Evolutionary conservation across 2,797 vertebrate genomes (phyloP), one percentile per base, ranked within the genome.

Genomic region (Macroramphosus scolopax): DNA sequence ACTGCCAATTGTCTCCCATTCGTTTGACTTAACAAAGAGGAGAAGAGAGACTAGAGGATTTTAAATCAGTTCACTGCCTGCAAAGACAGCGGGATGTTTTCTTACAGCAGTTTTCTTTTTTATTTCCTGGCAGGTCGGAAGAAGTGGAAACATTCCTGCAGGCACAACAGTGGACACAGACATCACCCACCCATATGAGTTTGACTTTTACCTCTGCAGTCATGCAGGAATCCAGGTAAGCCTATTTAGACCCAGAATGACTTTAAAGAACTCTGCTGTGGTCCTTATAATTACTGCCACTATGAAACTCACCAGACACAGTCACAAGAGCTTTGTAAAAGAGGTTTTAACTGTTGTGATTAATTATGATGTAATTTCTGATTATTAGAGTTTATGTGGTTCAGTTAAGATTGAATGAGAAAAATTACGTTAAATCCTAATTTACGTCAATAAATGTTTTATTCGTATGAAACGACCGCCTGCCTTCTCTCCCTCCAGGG

Each of bases 161-260:
- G 96, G 96, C 63, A 98, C 96, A 55, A 98, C 95, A 1, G 96
- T 98, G 65, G 96, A 98, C 80, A 98, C 95, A 0, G 95, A 98
- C 77, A 98, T 98, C 62, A 98, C 96, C 2, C 96, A 98, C 62
- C 96, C 96, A 0, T 97, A 95, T 8, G 95, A 98, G 83, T 98
- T 98, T 80, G 96, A 98, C 88, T 98, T 98, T 92, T 98, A 98
- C 89, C 96, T 98, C 86, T 98, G 96, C 89, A 98, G 96, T 75
- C 96, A 98, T 51, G 95, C 95, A 80, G 96, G 96, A 77, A 98
- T 98, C 91, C 96, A 98, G 94, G 96, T 96, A 77, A 11, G 5
- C n/a, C 1, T 14, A 14, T 20, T 12, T 5, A 4, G 3, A 15
- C n/a, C n/a, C n/a, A n/a, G n/a, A n/a, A n/a, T n/a, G n/a, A n/a